A percentile compares a stretch with the other conserved stretches of the same genome.
Conservation (phyloP, 2,888 invertebrate genomes). For the Camptogramma bilineatum region DNA sequence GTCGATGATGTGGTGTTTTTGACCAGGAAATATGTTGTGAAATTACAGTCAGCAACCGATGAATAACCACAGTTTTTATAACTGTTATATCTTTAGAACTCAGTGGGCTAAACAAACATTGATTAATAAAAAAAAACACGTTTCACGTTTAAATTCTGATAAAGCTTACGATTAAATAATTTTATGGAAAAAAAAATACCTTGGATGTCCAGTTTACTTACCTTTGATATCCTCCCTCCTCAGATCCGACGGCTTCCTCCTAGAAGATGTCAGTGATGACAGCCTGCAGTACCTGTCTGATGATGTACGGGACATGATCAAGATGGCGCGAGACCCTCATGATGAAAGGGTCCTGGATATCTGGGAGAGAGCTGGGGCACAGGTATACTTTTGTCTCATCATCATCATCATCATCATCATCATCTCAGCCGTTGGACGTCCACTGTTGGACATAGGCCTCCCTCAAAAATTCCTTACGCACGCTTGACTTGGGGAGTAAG, state of each 20-base stretch:
- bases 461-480: too few species aligned
- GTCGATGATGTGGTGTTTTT: not conserved
- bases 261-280: constrained; percentile 69
- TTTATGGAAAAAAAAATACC: too few species aligned
- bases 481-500: too few species aligned
- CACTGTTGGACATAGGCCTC: too few species aligned
- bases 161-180: too few species aligned
- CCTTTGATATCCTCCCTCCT: not conserved
- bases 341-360: constrained; percentile 72
- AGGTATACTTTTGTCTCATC: constrained; percentile 34
- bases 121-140: too few species aligned
- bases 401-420: not conserved
- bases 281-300: constrained; percentile 76
- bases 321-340: constrained; percentile 68
- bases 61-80: too few species aligned
- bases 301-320: constrained; percentile 74
- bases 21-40: too few species aligned
- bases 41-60: too few species aligned
- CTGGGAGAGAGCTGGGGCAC: constrained; percentile 66
- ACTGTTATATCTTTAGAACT: too few species aligned
- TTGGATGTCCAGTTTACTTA: not conserved
- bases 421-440: not conserved
- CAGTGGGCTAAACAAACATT: too few species aligned
- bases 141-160: too few species aligned
- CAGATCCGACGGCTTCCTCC: constrained; percentile 62